Evolutionary conservation across 1,140 invertebrate genomes (phyloP).

Genomic region (Teleogryllus occipitalis): DNA sequence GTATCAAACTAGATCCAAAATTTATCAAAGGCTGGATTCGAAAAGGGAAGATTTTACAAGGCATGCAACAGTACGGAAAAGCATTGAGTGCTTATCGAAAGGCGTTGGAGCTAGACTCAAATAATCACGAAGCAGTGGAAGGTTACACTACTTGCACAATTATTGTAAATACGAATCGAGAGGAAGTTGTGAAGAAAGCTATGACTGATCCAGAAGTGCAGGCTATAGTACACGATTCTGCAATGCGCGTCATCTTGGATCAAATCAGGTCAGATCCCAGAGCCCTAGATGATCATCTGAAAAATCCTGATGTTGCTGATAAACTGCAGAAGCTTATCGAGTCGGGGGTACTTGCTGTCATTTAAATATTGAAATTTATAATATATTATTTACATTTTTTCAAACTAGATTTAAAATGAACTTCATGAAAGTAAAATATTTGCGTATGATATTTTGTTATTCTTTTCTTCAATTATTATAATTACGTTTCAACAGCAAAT

Average conservation of each 20-base stretch:
- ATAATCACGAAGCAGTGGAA: constrained; percentile 84
- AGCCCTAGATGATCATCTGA: constrained; percentile 89
- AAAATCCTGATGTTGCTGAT: constrained; percentile 91
- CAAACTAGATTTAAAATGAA: too few relatives aligned
- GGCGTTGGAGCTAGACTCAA: constrained; percentile 88
- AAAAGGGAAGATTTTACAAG: constrained; percentile 88
- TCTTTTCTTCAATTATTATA: too few relatives aligned
- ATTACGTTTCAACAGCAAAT: too few relatives aligned
- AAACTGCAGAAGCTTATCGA: constrained; percentile 97
- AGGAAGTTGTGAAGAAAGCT: constrained; percentile 87
- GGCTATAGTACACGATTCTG: constrained; percentile 91
- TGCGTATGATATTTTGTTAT: too few relatives aligned
- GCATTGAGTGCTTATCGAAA: constrained; percentile 87
- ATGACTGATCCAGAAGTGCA: constrained; percentile 98
- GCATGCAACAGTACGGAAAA: constrained; percentile 87
- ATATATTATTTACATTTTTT: too few relatives aligned
- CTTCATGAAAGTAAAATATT: too few relatives aligned
- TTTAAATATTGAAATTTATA: too few relatives aligned
- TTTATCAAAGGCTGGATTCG: constrained; percentile 98
- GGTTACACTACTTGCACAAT: constrained; percentile 84
- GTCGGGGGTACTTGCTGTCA: constrained; percentile 69
- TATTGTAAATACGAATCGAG: constrained; percentile 75
- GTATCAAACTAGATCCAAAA: constrained; percentile 88
- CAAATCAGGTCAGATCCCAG: constrained; percentile 95
- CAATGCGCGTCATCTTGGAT: constrained; percentile 96